phyloP scores from a whole-genome alignment of 64 coral and sea anemone species.

The Montipora foliosa region DNA sequence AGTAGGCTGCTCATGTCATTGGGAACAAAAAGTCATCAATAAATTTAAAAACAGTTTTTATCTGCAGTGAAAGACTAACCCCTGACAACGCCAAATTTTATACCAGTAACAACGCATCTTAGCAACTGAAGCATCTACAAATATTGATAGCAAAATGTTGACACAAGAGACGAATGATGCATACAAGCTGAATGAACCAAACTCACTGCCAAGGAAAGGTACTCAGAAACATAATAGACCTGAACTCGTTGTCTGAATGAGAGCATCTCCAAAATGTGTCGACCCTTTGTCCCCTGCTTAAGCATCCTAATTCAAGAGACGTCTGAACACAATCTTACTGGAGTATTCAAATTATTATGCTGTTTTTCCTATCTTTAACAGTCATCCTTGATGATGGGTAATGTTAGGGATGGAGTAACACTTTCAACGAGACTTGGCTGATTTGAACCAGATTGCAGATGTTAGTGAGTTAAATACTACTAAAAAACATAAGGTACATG shows the following conservation, averaged over 20 bases:
- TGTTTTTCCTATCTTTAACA: too few species aligned
- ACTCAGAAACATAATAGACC: not conserved
- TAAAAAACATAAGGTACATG: too few species aligned
- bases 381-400: too few species aligned
- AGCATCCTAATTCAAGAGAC: too few species aligned
- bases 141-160: constrained; percentile 5
- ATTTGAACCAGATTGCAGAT: too few species aligned
- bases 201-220: not conserved
- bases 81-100: not conserved
- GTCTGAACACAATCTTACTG: too few species aligned
- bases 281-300: too few species aligned
- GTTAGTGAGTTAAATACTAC: too few species aligned
- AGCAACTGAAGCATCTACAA: constrained; percentile 36
- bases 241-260: not conserved
- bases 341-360: too few species aligned
- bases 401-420: too few species aligned
- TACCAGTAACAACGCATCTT: not conserved
- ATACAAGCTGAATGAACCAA: constrained; percentile 12
- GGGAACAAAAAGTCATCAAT: not conserved
- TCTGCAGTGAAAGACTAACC: not conserved
- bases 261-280: not conserved
- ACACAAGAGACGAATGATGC: constrained; percentile 14
- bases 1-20: not conserved
- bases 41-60: too few species aligned
- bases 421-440: too few species aligned